Evolutionary conservation across 2,888 invertebrate species (phyloP).

Genomic region (Drosophila dives): DNA sequence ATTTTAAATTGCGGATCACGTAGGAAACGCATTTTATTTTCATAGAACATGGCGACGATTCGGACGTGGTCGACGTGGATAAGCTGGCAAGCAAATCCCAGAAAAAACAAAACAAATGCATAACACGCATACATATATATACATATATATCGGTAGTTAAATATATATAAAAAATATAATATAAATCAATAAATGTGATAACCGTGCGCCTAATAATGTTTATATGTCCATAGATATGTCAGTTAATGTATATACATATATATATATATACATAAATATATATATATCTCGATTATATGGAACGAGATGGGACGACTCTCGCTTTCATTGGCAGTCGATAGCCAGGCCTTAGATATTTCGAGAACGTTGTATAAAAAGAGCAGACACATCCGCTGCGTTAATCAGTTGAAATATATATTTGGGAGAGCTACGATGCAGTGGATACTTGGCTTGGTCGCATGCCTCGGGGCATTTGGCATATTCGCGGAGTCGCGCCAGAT

Average conservation of each 20-base stretch:
- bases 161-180: constrained; percentile 46
- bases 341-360: constrained; percentile 50
- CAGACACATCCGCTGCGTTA: constrained; percentile 41
- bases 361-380: constrained; percentile 69
- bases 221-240: constrained; percentile 33
- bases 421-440: constrained; percentile 47
- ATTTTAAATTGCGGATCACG: constrained; percentile 62
- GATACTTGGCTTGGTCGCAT: constrained; percentile 34
- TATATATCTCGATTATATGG: constrained; percentile 27
- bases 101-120: constrained; percentile 46
- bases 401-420: constrained; percentile 55
- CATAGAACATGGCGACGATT: constrained; percentile 76
- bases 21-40: constrained; percentile 74
- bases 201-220: constrained; percentile 70
- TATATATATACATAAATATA: neutral
- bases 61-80: constrained; percentile 69
- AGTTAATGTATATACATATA: neutral
- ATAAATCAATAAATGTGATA: constrained; percentile 74
- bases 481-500: constrained; percentile 69
- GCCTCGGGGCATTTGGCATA: constrained; percentile 41
- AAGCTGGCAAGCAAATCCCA: constrained; percentile 43
- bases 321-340: constrained; percentile 55
- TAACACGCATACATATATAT: constrained; percentile 23
- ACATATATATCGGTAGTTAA: constrained; percentile 34
- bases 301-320: constrained; percentile 60